A percentile compares a stretch with the other conserved stretches of the same genome.
These are phyloP conservation scores for Zenarchopterus dispar DNA, from an alignment of 2,797 vertebrate genomes.

Conservation along the genomic window DNA sequence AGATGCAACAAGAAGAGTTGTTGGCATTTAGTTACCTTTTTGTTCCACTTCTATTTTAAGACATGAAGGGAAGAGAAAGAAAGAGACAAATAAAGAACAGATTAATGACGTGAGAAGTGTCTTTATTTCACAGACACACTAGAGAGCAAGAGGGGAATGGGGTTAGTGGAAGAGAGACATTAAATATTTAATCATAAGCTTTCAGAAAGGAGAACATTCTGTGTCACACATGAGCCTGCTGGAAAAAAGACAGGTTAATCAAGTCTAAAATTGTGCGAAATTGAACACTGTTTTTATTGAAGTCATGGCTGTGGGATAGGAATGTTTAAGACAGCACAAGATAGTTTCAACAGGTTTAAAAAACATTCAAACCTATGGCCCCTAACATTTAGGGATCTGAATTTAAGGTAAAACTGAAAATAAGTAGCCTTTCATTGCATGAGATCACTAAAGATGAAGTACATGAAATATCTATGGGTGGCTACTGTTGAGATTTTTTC, in stretches of 20 bases:
- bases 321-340: no score
- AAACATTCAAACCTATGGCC: no score
- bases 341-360: no score
- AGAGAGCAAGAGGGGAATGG: conserved; percentile 31
- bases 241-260: conserved; percentile 49
- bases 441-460: no score
- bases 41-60: conserved; percentile 99
- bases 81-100: conserved; percentile 70
- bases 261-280: conserved; percentile 26
- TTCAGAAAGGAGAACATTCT: conserved; percentile 11
- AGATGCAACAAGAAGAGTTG: conserved; percentile 65
- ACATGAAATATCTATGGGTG: no score
- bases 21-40: conserved; percentile 99
- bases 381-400: no score
- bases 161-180: conserved; percentile 58
- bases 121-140: conserved; percentile 51
- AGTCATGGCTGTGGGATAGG: conserved; percentile 2
- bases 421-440: no score
- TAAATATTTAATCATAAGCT: conserved; percentile 40
- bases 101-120: conserved; percentile 70
- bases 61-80: conserved; percentile 79
- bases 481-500: no score
- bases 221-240: conserved; percentile 49
- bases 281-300: neutral
- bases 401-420: no score